phyloP scores from a whole-genome alignment of 2,797 vertebrate species.

The Spea hammondii region DNA sequence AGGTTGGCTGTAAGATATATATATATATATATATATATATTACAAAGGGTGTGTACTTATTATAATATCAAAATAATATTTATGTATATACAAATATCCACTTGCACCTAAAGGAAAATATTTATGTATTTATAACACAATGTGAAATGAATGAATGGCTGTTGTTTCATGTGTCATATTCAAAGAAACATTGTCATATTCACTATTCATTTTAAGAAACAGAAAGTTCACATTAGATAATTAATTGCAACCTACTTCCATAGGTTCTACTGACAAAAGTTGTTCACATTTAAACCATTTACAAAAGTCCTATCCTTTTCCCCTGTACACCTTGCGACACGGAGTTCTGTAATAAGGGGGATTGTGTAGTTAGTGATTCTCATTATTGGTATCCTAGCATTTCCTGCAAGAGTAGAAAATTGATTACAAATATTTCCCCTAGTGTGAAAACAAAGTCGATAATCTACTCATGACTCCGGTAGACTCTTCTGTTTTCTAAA shows the following conservation, averaged over 20 bases:
- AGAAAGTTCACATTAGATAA: too few species aligned
- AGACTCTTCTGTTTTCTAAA: constrained; percentile 51
- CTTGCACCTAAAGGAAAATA: too few species aligned
- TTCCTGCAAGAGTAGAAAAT: constrained; percentile 55
- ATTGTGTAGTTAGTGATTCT: constrained; percentile 62
- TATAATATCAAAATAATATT: too few species aligned
- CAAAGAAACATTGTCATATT: too few species aligned
- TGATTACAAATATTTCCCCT: constrained; percentile 57
- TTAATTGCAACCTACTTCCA: not conserved
- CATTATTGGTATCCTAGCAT: constrained; percentile 56
- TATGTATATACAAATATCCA: too few species aligned
- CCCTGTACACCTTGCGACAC: constrained; percentile 14
- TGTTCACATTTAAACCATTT: constrained; percentile 11
- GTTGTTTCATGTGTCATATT: too few species aligned
- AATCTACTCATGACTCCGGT: constrained; percentile 58
- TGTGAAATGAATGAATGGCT: too few species aligned
- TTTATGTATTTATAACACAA: too few species aligned
- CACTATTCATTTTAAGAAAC: too few species aligned
- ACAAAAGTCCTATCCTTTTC: constrained; percentile 33
- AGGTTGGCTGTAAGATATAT: too few species aligned
- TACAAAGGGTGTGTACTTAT: too few species aligned
- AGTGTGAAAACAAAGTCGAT: constrained; percentile 56
- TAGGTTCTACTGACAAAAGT: constrained; percentile 7
- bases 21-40: too few species aligned
- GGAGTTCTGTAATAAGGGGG: constrained; percentile 65